A percentile compares a stretch with the other conserved stretches of the same genome.
phyloP scores from a whole-genome alignment of 30 jellyfish, hydroid and myxozoan genomes.

The Cassiopea andromeda region DNA sequence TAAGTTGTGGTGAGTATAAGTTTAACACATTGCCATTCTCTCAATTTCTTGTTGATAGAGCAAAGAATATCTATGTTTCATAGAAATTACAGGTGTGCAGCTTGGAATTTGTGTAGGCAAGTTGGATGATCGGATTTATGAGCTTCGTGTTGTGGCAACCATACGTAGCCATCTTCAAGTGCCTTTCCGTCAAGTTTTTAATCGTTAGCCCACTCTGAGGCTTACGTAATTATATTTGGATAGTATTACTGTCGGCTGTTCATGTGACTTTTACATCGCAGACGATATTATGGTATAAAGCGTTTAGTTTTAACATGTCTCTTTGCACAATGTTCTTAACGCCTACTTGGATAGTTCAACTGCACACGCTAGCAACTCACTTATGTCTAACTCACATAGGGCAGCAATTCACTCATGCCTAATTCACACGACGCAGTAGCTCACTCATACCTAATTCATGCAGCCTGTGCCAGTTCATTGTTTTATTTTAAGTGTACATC shows the following conservation, averaged over 20 bases:
- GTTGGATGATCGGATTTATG: background rate
- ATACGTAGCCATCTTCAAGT: background rate
- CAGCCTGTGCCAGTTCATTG: no score
- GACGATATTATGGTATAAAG: background rate
- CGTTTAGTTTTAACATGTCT: background rate
- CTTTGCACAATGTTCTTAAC: background rate
- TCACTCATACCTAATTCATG: no score
- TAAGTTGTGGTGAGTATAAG: conserved; percentile 6
- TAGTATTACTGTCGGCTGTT: background rate
- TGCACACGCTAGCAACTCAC: no score
- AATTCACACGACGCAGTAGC: no score
- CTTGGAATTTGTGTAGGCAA: background rate
- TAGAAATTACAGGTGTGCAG: background rate
- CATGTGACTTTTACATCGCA: background rate
- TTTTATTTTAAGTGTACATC: no score
- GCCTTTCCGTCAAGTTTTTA: background rate
- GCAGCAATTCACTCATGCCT: no score
- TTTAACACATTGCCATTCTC: background rate
- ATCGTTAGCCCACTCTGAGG: conserved; percentile 1
- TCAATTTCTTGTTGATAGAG: background rate
- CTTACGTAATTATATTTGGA: background rate
- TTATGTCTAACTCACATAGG: no score
- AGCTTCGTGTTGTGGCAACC: background rate
- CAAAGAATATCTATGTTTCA: background rate
- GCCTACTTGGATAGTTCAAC: no score